Evolutionary conservation across 2,797 vertebrate species (phyloP).

Genomic region (Pangasius mekongensis): DNA sequence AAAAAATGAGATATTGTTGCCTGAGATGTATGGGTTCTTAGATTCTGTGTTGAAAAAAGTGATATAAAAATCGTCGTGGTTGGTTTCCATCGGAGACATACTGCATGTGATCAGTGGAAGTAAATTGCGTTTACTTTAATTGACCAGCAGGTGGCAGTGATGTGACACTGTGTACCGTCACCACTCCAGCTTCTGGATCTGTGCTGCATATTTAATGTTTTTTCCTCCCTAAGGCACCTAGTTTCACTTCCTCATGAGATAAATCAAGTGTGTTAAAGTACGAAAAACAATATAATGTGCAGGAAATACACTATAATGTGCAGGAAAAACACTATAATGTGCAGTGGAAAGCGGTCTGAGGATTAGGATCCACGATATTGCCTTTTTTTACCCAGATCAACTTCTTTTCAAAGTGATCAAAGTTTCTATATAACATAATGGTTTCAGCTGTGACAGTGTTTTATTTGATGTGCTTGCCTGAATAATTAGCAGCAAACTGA

Average conservation of each 20-base stretch:
- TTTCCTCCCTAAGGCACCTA: not conserved
- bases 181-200: not conserved
- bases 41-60: not conserved
- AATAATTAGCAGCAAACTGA: not conserved
- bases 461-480: not conserved
- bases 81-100: not conserved
- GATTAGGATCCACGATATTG: not conserved
- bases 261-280: not conserved
- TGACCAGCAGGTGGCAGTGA: slow-evolving; percentile 30
- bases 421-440: not conserved
- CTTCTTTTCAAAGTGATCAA: not conserved
- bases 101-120: not conserved
- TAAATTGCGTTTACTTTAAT: not conserved
- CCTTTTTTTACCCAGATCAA: not conserved
- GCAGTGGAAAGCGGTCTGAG: not conserved
- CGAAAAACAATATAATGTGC: no score
- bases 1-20: not conserved
- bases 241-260: not conserved
- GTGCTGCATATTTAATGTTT: not conserved
- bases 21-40: not conserved
- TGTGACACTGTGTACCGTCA: not conserved
- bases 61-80: not conserved
- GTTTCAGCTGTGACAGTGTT: not conserved
- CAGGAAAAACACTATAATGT: not conserved
- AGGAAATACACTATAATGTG: not conserved